A percentile compares a stretch with the other conserved stretches of the same genome.
phyloP scores from a whole-genome alignment of 2,113 vertebrate species.

The Apteryx mantelli region DNA sequence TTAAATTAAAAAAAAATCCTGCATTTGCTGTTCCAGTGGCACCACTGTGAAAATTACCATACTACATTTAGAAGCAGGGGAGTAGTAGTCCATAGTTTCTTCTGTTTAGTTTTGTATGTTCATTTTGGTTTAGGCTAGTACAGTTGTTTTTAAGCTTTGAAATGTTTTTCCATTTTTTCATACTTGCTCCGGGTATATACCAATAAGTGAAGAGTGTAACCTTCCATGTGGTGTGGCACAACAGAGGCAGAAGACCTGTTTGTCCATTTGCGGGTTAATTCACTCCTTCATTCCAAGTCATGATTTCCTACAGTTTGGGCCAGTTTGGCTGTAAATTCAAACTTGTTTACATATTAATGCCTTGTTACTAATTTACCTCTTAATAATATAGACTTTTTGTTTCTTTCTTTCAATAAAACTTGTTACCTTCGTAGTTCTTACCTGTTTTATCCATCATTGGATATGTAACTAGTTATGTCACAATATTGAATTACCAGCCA shows the following conservation, averaged over 20 bases:
- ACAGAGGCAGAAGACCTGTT: neutral
- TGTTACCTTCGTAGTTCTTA: neutral
- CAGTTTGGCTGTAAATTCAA: neutral
- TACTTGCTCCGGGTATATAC: neutral
- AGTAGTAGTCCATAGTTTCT: neutral
- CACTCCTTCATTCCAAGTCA: neutral
- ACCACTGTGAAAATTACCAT: neutral
- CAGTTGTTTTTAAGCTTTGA: neutral
- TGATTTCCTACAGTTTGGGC: neutral
- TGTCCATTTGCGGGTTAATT: neutral
- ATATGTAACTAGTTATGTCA: neutral
- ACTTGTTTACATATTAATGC: neutral
- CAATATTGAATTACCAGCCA: neutral
- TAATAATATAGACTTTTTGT: neutral
- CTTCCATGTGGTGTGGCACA: neutral
- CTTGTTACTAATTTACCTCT: neutral
- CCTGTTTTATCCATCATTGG: neutral
- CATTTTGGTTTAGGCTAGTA: neutral
- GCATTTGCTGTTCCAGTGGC: neutral
- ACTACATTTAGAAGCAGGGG: neutral
- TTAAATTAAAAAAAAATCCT: neutral
- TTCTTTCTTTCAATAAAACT: neutral
- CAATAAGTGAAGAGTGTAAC: neutral
- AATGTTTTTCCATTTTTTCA: fast-evolving
- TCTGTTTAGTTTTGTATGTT: neutral